Base-by-base conservation (phyloP, 2,888 invertebrate genomes). In the Adela reaumurella region DNA sequence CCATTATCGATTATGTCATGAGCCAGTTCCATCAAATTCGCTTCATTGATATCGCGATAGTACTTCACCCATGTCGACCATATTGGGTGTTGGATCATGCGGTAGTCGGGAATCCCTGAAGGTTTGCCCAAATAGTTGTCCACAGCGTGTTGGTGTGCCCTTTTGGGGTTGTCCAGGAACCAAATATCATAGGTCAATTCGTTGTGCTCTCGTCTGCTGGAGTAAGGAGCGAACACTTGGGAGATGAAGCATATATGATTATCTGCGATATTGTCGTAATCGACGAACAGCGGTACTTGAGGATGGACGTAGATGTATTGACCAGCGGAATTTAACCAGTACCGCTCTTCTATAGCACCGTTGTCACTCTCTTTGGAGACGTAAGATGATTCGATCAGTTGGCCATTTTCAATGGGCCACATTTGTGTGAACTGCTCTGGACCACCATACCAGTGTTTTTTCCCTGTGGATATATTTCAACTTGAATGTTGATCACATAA, bases 11-110 rank as follows among this genome's bases (percentile, higher is more conserved):
- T 58, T 47, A 94, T 91, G 53, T 86, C 81, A 6, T 83, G 58
- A 0, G 88, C 89, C 58, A 87, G 92, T 1, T 83, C 69, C 1
- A 83, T 57, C 0, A 92, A 79, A 3, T 83, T 74, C 0, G 57
- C 54, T 24, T 89, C 86, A 53, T 83, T 81, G 1, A 95, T 85
- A 14, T 77, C 62, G 44, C 68, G 65, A n/a, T 83, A 78, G 62
- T 86, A 91, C 57, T 85, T 82, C 0, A 90, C 90, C 90, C 92
- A 92, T 0, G 94, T 93, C 0, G 94, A 92, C 93, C 94, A 95
- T 51, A 94, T 87, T 0, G 95, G 94, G 59, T 90, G 76, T 48
- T 78, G 67, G 1, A 94, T 83, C 84, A 93, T 89, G 16, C 81
- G 67, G 47, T 69, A 73, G 56, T 88, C 84, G 0, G 91, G 90